Base-by-base conservation (phyloP, 2,797 vertebrate genomes). In the Limnodromus scolopaceus region DNA sequence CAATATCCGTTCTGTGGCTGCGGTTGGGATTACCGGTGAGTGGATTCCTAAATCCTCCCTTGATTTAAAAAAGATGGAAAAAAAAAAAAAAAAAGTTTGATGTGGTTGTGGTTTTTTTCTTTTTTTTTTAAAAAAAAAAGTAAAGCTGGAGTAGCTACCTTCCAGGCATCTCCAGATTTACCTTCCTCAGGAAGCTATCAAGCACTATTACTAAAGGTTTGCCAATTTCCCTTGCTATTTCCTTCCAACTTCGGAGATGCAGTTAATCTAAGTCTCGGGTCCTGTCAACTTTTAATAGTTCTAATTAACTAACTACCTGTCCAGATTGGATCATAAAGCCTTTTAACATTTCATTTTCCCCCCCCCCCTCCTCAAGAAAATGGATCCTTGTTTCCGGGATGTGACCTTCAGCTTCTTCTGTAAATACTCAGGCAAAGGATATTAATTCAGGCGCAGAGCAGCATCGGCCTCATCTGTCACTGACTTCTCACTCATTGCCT, bases 241-340 rank as follows among this genome's bases (percentile, higher is more conserved):
- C 84, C 91, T 97, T 96, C 91, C 65, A 75, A 68, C 84, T 96
- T 97, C 39, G 3, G 76, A 95, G 96, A 95, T 93, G 90, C 86
- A 94, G 89, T 98, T 98, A 97, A 97, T 97, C 97, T 97, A 94
- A 88, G 84, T 95, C 97, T 96, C 51, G 38, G 86, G 84, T 95
- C 94, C 90, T 97, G 97, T 98, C 97, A 97, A 94, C 85, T 97
- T 98, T 97, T 97, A 98, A 98, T 97, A 97, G 94, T 97, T 97
- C 87, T 98, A 98, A 98, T 97, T 98, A 98, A 97, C 94, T 97
- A 97, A 93, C 95, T 97, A 82, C 97, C 96, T 97, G 95, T 94
- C 93, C 89, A 88, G 65, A 84, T 84, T 80, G 92, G 72, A 97
- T 98, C 97, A 95, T 97, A 97, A 98, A 97, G 87, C 87, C 96